Conservation (phyloP, 2,888 invertebrate genomes). For the Phorcus lineatus region DNA sequence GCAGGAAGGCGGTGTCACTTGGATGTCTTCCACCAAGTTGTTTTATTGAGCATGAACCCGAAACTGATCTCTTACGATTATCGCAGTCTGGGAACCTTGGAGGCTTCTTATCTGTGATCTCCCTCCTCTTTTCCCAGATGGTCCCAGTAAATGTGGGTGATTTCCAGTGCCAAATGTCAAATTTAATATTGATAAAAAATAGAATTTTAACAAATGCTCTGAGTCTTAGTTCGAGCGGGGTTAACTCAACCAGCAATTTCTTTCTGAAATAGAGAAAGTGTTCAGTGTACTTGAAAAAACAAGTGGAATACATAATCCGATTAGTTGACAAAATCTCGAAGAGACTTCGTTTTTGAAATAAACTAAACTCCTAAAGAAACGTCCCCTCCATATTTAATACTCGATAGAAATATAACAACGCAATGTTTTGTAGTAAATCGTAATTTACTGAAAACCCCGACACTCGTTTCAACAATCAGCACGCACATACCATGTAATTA, state of each 20-base stretch:
- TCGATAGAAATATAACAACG: too few relatives aligned
- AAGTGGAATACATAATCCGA: background rate
- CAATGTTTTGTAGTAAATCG: too few relatives aligned
- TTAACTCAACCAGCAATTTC: slow-evolving; percentile 31
- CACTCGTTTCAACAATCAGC: too few relatives aligned
- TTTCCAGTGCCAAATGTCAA: background rate
- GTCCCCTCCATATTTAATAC: too few relatives aligned
- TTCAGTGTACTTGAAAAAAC: too few relatives aligned
- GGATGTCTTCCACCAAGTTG: slow-evolving; percentile 46
- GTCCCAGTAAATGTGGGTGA: background rate
- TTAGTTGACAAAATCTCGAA: background rate
- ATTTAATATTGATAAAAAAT: background rate
- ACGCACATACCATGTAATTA: too few relatives aligned
- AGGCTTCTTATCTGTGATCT: background rate
- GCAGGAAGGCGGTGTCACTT: background rate
- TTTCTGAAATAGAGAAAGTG: slow-evolving; percentile 12
- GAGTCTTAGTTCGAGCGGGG: slow-evolving; percentile 30
- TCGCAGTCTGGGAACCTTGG: background rate
- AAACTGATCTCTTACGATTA: background rate
- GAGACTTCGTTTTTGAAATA: too few relatives aligned
- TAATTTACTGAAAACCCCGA: too few relatives aligned
- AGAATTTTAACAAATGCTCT: slow-evolving; percentile 23
- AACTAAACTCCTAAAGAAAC: too few relatives aligned
- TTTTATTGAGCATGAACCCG: slow-evolving; percentile 44
- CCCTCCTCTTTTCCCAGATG: background rate